These are phyloP conservation scores for Parelbella ahira DNA, from an alignment of 2,888 invertebrate genomes.

Conservation along the genomic window DNA sequence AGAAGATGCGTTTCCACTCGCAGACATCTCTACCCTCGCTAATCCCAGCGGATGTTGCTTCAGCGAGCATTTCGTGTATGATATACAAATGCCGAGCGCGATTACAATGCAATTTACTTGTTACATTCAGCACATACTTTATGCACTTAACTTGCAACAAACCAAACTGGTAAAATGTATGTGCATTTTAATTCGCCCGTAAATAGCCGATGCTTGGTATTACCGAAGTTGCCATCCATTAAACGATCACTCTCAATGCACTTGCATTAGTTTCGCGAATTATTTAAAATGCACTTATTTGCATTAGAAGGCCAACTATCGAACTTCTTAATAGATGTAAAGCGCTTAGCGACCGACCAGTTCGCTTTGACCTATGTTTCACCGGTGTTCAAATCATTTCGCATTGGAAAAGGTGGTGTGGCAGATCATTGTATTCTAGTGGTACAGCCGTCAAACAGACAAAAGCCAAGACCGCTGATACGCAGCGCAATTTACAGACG, in stretches of 20 bases:
- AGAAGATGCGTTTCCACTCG: not conserved
- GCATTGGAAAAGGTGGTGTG: conserved; percentile 4
- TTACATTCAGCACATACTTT: not conserved
- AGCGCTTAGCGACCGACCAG: conserved; percentile 46
- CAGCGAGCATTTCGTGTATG: too few relatives aligned
- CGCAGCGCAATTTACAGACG: conserved; percentile 40
- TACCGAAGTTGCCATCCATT: conserved; percentile 41
- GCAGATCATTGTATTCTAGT: conserved; percentile 44
- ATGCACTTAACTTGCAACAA: conserved; percentile 28
- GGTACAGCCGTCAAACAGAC: conserved; percentile 65
- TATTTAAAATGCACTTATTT: conserved; percentile 65
- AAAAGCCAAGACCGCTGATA: conserved; percentile 46
- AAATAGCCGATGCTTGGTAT: conserved; percentile 26
- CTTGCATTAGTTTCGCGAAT: conserved; percentile 68
- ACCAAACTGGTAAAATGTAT: conserved; percentile 13
- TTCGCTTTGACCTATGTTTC: conserved; percentile 25
- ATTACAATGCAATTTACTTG: too few relatives aligned
- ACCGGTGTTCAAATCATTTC: not conserved
- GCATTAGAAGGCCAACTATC: conserved; percentile 56
- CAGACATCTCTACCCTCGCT: too few relatives aligned
- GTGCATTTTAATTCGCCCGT: conserved; percentile 23
- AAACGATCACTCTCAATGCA: conserved; percentile 42
- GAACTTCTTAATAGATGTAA: conserved; percentile 63
- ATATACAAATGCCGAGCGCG: too few relatives aligned
- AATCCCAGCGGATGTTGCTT: too few relatives aligned